Evolutionary conservation across 1,140 invertebrate species (phyloP), one percentile per base, ranked within the genome.

Genomic region (Melanaphis sacchari): DNA sequence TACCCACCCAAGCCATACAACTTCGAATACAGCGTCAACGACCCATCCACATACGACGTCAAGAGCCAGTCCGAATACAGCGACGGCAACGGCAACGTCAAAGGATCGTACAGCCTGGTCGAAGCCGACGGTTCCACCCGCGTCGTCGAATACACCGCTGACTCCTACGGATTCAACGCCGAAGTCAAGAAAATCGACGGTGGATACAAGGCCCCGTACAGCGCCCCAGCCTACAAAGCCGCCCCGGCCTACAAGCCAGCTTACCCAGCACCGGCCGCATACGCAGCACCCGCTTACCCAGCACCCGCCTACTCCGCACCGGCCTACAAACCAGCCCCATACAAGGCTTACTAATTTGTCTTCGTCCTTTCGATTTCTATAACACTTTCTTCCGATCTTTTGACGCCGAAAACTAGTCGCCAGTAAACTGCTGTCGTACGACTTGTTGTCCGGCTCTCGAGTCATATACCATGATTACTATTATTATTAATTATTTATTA

Each of bases 71-170:
- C 93, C 24, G 94, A 95, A 93, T 94, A 94, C 82, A 84, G 94
- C 40, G 94, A 95, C 89, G 95, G 94, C 82, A 94, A 95, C 92
- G 91, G 91, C 49, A 92, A 93, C 31, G 94, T 95, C 38, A 94
- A 94, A 46, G 95, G 95, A 93, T 84, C 88, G 8, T 94, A 94
- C 93, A 94, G 93, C 81, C 95, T 96, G 2, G 95, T 96, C 0
- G 96, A 96, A 94, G 95, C 96, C 11, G 96, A 96, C 8, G 96
- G 96, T 36, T 96, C 96, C 15, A 96, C 96, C 94, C 95, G 96
- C 49, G 96, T 96, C 49, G 95, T 96, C 24, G 94, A 95, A 87
- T 95, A 96, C 94, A 94, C 94, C 93, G 95, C 95, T 26, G 95
- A 96, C 93, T 94, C 94, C 94, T 95, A 94, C 84, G 94, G 94